These are phyloP conservation scores for Pithys albifrons DNA, from an alignment of 2,113 vertebrate species.

Conservation along the genomic window DNA sequence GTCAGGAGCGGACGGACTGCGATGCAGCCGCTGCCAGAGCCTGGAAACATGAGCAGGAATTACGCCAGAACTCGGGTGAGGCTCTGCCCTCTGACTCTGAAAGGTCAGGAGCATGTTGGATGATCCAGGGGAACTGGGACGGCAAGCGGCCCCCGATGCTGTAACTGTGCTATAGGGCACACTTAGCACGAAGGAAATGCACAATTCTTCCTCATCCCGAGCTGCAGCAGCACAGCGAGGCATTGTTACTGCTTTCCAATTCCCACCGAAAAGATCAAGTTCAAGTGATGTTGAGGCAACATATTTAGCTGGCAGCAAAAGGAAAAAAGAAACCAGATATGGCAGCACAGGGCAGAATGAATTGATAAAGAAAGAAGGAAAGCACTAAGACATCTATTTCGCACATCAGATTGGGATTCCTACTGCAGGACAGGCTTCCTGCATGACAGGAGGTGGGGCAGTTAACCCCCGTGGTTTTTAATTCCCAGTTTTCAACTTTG, in stretches of 20 bases:
- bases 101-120: background rate
- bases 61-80: background rate
- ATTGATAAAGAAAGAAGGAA: background rate
- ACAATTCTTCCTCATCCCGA: background rate
- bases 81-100: background rate
- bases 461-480: background rate
- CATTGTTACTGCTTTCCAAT: background rate
- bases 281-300: background rate
- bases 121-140: background rate
- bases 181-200: background rate
- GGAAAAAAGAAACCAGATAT: background rate
- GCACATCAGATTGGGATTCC: background rate
- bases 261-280: background rate
- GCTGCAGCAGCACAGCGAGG: background rate
- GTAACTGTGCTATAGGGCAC: background rate
- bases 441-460: background rate
- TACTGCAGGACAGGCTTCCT: background rate
- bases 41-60: conserved; percentile 44
- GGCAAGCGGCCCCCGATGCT: background rate
- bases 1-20: background rate
- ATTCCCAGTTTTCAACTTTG: conserved; percentile 25
- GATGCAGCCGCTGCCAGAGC: background rate
- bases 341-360: background rate
- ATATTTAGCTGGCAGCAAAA: background rate
- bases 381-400: background rate